phyloP scores from a whole-genome alignment of 2,888 invertebrate genomes.

The Macaria liturata region DNA sequence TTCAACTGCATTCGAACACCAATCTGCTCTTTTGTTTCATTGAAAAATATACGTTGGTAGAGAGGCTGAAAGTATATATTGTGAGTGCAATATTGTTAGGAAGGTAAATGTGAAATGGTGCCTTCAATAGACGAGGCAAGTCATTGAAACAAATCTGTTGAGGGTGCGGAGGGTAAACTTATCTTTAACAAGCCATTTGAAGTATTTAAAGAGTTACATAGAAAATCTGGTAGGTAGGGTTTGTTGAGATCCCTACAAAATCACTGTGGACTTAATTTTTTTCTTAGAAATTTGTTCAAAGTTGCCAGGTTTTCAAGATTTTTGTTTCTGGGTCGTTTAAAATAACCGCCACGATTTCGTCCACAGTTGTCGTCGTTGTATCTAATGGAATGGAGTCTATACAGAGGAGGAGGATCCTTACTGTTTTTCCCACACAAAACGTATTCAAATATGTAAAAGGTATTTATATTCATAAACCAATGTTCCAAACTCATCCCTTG shows the following conservation, averaged over 20 bases:
- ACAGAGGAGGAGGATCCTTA: too few relatives aligned
- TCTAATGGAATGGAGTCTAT: neutral
- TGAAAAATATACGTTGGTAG: slow-evolving; percentile 36
- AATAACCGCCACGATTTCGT: too few relatives aligned
- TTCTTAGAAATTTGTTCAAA: too few relatives aligned
- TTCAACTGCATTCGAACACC: slow-evolving; percentile 49
- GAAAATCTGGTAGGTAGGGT: too few relatives aligned
- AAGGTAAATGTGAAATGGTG: slow-evolving; percentile 65
- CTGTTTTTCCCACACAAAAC: slow-evolving; percentile 14
- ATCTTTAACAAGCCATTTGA: slow-evolving; percentile 43
- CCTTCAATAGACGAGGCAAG: slow-evolving; percentile 61
- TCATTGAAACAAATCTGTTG: slow-evolving; percentile 68
- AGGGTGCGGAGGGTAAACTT: slow-evolving; percentile 58
- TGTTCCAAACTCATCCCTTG: slow-evolving; percentile 46
- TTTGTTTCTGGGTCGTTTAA: too few relatives aligned
- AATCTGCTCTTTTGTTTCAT: slow-evolving; percentile 54
- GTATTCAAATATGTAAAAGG: slow-evolving; percentile 25
- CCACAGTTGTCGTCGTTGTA: too few relatives aligned
- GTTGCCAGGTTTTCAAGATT: too few relatives aligned
- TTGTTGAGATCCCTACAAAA: too few relatives aligned
- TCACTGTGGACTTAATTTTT: neutral
- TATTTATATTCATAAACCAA: slow-evolving; percentile 34
- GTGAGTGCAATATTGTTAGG: slow-evolving; percentile 21
- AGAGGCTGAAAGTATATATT: slow-evolving; percentile 29
- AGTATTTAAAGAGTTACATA: slow-evolving; percentile 33